Evolutionary conservation across 2,888 invertebrate genomes (phyloP).

Genomic region (Tetramorium bicarinatum): DNA sequence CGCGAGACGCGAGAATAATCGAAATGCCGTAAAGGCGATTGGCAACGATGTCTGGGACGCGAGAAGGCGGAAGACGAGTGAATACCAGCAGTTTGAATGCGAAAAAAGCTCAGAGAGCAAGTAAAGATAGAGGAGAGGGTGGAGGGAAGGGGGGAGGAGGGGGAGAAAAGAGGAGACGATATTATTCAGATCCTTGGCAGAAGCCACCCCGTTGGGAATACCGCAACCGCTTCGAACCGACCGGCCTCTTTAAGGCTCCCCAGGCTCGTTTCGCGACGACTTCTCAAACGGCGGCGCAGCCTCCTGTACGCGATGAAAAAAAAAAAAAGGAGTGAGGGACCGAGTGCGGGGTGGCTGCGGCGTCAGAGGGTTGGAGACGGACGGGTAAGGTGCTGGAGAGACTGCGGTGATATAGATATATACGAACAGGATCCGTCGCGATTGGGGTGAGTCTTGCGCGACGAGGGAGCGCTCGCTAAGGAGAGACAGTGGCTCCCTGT

Average conservation of each 20-base stretch:
- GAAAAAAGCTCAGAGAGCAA: conserved; percentile 1
- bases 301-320: conserved; percentile 21
- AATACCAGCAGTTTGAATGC: conserved; percentile 15
- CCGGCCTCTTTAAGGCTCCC: conserved; percentile 63
- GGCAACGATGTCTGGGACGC: conserved; percentile 46
- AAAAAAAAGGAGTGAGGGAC: neutral
- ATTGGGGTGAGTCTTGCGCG: conserved; percentile 53
- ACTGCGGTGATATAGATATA: conserved; percentile 18
- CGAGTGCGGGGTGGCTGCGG: conserved; percentile 1
- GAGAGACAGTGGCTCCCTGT: conserved; percentile 43
- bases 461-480: conserved; percentile 33
- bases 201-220: conserved; percentile 72
- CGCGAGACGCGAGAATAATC: conserved; percentile 51
- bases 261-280: conserved; percentile 58
- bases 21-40: conserved; percentile 65
- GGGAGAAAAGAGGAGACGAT: conserved; percentile 18
- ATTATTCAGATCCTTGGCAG: conserved; percentile 74
- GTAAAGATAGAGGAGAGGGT: neutral
- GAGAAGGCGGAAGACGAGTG: neutral
- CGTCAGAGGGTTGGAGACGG: neutral
- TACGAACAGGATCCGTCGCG: conserved; percentile 50
- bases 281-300: conserved; percentile 60
- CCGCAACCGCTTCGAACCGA: conserved; percentile 69
- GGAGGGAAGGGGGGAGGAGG: neutral
- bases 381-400: neutral